These are phyloP conservation scores for Lagria hirta DNA, from an alignment of 2,888 invertebrate genomes.

Conservation along the genomic window DNA sequence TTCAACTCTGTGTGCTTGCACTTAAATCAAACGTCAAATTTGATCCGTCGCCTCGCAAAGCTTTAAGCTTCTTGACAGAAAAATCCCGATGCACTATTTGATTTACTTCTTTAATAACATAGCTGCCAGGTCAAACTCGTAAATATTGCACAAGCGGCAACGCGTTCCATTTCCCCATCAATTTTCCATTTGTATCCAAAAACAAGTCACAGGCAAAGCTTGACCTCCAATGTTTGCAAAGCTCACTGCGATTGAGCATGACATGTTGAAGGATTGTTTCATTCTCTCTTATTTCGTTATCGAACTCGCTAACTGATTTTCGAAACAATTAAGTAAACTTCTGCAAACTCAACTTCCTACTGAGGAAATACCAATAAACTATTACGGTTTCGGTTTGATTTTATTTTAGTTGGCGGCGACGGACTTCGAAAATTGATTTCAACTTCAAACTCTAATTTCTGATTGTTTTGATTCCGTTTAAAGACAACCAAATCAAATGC, in stretches of 20 bases:
- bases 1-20: too few species aligned
- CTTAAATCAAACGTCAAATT: too few species aligned
- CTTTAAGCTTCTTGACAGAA: too few species aligned
- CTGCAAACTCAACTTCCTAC: slow-evolving; percentile 14
- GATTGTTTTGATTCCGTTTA: too few species aligned
- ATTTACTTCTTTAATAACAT: slow-evolving; percentile 27
- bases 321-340: slow-evolving; percentile 23
- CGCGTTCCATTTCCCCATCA: slow-evolving; percentile 19
- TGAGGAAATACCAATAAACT: slow-evolving; percentile 19
- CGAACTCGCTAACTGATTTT: slow-evolving; percentile 20
- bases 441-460: too few species aligned
- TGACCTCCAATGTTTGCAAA: slow-evolving; percentile 15
- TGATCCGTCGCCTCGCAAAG: too few species aligned
- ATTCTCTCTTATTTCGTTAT: slow-evolving; percentile 16
- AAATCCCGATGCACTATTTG: slow-evolving; percentile 23
- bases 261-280: slow-evolving; percentile 21
- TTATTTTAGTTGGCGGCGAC: slow-evolving; percentile 2
- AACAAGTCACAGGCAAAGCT: slow-evolving; percentile 7
- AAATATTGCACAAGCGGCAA: slow-evolving; percentile 21
- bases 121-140: slow-evolving; percentile 17
- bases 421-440: too few species aligned
- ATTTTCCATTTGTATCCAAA: slow-evolving; percentile 13
- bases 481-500: too few species aligned
- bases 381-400: slow-evolving; percentile 10
- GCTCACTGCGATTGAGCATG: slow-evolving; percentile 18